Percentiles rank a stretch among this genome's conserved stretches.
These are phyloP conservation scores for Rhipidura dahli DNA, from an alignment of 2,113 vertebrate species.

Conservation along the genomic window DNA sequence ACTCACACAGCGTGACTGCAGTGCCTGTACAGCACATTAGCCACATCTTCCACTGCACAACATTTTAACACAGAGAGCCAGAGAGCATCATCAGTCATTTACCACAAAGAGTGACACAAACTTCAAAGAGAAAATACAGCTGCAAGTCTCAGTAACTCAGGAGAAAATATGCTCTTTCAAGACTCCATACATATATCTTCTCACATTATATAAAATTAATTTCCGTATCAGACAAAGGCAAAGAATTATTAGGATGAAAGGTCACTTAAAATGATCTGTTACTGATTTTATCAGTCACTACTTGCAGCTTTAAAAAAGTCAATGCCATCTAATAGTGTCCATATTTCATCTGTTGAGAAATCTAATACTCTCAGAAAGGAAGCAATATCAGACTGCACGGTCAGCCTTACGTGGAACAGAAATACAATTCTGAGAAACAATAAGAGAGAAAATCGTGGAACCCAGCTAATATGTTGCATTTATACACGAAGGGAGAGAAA, in stretches of 20 bases:
- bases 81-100: not conserved
- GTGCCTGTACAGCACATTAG: not conserved
- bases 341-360: conserved; percentile 15
- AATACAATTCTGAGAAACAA: conserved; percentile 9
- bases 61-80: not conserved
- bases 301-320: conserved; percentile 19
- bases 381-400: not conserved
- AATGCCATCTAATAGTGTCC: not conserved
- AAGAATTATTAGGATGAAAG: conserved; percentile 32
- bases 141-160: not conserved
- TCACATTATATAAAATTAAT: conserved; percentile 50
- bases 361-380: conserved; percentile 13
- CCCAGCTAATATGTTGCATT: not conserved
- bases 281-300: conserved; percentile 16
- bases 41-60: not conserved
- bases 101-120: not conserved
- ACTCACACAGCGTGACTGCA: not conserved
- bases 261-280: conserved; percentile 29
- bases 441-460: not conserved
- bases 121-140: not conserved
- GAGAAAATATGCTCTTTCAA: conserved; percentile 13
- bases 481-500: not conserved
- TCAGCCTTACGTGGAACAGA: not conserved
- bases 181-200: conserved; percentile 12
- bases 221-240: conserved; percentile 13